Base-by-base conservation (phyloP, 2,797 vertebrate species). In the Urocyon cinereoargenteus region DNA sequence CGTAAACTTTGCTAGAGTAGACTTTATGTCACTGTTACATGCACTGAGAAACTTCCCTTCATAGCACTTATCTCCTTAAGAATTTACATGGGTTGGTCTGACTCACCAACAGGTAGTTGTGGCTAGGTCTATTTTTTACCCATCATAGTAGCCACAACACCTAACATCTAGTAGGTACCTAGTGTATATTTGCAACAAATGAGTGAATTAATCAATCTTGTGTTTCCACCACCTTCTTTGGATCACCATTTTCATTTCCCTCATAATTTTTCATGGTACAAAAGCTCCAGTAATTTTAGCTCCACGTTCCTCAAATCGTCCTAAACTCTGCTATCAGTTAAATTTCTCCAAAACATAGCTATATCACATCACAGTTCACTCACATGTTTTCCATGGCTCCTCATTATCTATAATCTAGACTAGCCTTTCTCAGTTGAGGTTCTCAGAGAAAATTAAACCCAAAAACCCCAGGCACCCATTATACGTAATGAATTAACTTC, bases 221-320 rank as follows among this genome's bases (percentile, higher is more conserved):
- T 22, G 6, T 11, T 86, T 45, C 28, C 16, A 51, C 62, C 28
- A 61, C 53, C 5, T 59, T 86, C 62, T 57, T 95, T 88, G 82
- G 10, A 83, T 61, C 78, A 59, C 16, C 40, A 53, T 36, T 84
- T 93, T 92, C 72, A 90, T 85, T 91, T 57, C 15, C 19, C 26
- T 92, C n/a, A 51, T 86, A 90, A 90, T n/a, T 82, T 90, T 78
- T 73, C 53, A 34, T 36, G 40, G 62, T 96, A 90, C 45, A 90
- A 59, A 96, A 93, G 13, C 45, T 51, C 62, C 77, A 72, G 70
- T 88, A 40, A 90, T 85, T 57, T 86, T 85, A 81, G 36, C 88
- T 85, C 72, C 40, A 75, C 75, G 86, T 82, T 68, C 51, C 78
- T 96, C 61, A 84, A 94, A 89, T 62, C 68, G 18, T 91, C 86